Conservation (phyloP, 2,113 vertebrate genomes). For the Athene noctua region DNA sequence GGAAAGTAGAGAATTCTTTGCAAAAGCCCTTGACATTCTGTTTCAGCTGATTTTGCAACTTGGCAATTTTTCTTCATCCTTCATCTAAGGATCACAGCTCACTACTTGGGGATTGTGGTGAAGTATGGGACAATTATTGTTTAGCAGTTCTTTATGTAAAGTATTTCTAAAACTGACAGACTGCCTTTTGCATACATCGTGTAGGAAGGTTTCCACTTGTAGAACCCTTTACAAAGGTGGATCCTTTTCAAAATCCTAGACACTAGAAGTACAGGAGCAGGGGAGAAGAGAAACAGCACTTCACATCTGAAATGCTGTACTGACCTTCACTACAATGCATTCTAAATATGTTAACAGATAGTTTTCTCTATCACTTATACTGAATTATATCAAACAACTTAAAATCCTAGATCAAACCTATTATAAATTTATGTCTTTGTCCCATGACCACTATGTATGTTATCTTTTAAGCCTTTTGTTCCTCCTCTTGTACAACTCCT, state of each 20-base stretch:
- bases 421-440: background rate
- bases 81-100: background rate
- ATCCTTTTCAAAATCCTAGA: background rate
- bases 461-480: background rate
- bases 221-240: background rate
- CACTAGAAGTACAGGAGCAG: background rate
- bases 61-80: background rate
- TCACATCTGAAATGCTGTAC: background rate
- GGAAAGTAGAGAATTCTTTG: background rate
- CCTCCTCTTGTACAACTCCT: background rate
- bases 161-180: background rate
- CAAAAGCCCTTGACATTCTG: background rate
- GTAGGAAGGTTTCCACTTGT: background rate
- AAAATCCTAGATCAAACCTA: background rate
- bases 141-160: background rate
- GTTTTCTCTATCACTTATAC: background rate
- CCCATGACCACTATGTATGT: background rate
- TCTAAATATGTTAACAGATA: background rate
- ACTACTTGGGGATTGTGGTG: background rate
- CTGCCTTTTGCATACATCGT: background rate
- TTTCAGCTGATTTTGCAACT: constrained; percentile 16
- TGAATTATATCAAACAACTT: background rate
- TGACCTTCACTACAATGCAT: background rate
- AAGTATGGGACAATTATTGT: background rate
- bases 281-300: background rate